phyloP scores from a whole-genome alignment of 2,888 invertebrate species.

The Elysia crispata region DNA sequence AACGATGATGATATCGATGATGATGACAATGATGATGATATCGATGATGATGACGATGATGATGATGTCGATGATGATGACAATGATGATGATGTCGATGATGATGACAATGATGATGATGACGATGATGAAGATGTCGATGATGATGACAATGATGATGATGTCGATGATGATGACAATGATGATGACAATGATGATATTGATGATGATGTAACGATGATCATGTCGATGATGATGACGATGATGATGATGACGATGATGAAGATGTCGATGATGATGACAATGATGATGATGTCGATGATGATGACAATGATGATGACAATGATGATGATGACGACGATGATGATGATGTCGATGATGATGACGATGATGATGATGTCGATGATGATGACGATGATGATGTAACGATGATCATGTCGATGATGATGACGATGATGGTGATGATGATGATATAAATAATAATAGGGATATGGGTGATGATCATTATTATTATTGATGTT shows the following conservation, averaged over 20 bases:
- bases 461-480: too few species aligned
- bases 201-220: too few species aligned
- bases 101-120: slow-evolving; percentile 1
- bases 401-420: too few species aligned
- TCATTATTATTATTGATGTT: too few species aligned
- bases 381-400: slow-evolving; percentile 9
- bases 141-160: neutral
- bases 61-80: neutral
- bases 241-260: slow-evolving; percentile 4
- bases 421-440: slow-evolving; percentile 2
- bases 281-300: neutral
- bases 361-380: neutral
- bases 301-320: neutral
- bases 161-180: neutral
- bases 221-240: too few species aligned
- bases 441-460: too few species aligned
- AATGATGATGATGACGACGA: slow-evolving; percentile 4
- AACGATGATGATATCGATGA: neutral
- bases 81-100: neutral
- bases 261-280: neutral
- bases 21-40: neutral
- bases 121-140: neutral
- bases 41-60: neutral
- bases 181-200: neutral
- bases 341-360: neutral